These are phyloP conservation scores for Phrynocephalus guinanensis DNA, from an alignment of 2,797 vertebrate species.

Conservation along the genomic window DNA sequence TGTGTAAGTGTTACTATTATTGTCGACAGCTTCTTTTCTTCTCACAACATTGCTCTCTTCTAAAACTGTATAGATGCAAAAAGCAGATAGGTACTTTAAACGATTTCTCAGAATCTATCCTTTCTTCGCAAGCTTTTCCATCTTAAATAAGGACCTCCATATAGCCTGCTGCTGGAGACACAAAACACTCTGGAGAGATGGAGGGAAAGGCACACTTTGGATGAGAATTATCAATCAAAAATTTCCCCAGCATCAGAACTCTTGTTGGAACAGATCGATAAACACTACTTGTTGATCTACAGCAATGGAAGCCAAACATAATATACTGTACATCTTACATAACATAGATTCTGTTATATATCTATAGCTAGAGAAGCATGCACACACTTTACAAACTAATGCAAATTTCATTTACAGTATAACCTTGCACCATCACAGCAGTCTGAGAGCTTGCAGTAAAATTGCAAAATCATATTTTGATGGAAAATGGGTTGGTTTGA, in stretches of 20 bases:
- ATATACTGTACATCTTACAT: conserved; percentile 38
- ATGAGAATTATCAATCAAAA: conserved; percentile 70
- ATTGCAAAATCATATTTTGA: conserved; percentile 46
- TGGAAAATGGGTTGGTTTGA: conserved; percentile 44
- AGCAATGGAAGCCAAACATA: conserved; percentile 32
- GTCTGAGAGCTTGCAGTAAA: conserved; percentile 31
- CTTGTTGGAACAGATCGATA: conserved; percentile 62
- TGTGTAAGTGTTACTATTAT: neutral
- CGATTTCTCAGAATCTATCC: conserved; percentile 46
- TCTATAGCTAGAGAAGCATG: neutral
- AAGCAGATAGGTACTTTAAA: conserved; percentile 27
- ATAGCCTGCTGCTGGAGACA: conserved; percentile 1
- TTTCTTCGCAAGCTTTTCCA: conserved; percentile 14
- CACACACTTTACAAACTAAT: neutral
- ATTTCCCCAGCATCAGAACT: conserved; percentile 58
- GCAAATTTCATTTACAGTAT: conserved; percentile 11
- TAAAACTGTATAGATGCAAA: conserved; percentile 8
- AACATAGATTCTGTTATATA: conserved; percentile 27
- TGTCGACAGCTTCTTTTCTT: conserved; percentile 13
- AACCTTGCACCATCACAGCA: conserved; percentile 31
- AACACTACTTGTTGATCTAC: conserved; percentile 56
- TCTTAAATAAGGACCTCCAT: conserved; percentile 40
- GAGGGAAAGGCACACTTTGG: conserved; percentile 53
- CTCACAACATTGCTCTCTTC: neutral
- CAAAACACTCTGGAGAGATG: conserved; percentile 39